Evolutionary conservation across 1,140 invertebrate genomes (phyloP), one percentile per base, ranked within the genome.

Genomic region (Subanguina moxae): DNA sequence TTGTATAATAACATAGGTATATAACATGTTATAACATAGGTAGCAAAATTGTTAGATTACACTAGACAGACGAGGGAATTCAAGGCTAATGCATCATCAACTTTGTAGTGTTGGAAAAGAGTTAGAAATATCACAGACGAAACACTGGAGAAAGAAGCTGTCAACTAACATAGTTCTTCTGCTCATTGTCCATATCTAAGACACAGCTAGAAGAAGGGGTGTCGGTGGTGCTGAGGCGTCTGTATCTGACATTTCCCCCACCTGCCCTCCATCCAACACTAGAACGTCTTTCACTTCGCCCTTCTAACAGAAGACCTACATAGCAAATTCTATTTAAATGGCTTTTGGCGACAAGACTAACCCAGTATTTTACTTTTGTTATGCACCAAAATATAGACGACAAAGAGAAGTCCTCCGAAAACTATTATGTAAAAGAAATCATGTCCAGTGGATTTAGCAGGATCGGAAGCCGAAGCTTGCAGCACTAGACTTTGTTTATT

Each of bases 311-410:
- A 3, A 52, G n/a, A 52, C 48, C 48, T 52, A 15, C 3, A 52
- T 38, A 5, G 3, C 3, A 38, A 38, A 38, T 38, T 38, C 3
- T 3, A 38, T 38, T 5, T 38, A 38, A 3, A 5, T 3, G 32
- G 3, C 32, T 38, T 38, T 38, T 38, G 32, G 11, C 11, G 3
- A 11, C 11, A 38, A 38, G 32, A 11, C 48, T 7, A 21, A 52
- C 48, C 48, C 8, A 52, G 48, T 21, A 52, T 19, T 52, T 52
- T 52, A 15, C 17, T 52, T 52, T 52, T 52, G 48, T 52, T 52
- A 15, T 52, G 48, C n/a, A 52, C 23, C 23, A 52, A 19, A 19
- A 52, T 5, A 15, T 52, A 52, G 17, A 52, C n/a, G 8, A 52
- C 48, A 52, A 25, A 52, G 8, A 52, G 23, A 3, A 52, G 23